Evolutionary conservation across 2,113 vertebrate species (phyloP), one percentile per base, ranked within the genome.

Genomic region (Dromaius novaehollandiae): DNA sequence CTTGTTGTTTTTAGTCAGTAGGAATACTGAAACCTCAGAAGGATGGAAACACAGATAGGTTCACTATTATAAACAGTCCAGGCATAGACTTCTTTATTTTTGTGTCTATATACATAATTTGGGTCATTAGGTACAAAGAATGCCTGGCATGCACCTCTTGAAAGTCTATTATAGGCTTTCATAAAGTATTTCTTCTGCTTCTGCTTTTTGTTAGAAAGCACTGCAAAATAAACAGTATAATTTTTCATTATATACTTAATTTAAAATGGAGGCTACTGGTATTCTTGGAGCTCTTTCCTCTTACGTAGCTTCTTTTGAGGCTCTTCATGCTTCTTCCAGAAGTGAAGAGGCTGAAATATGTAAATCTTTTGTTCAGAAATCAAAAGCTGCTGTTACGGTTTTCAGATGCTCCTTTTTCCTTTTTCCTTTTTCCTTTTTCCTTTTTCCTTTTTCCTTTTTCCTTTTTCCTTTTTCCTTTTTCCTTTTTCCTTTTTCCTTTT

Each of bases 21-120:
- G 69, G 44, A 93, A 18, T 66, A 66, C 64, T 95, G 89, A 71
- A 90, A 90, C 48, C 73, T 88, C 64, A 95, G 81, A 79, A 68
- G 22, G 70, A 78, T 48, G 55, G 76, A 81, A 79, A 36, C 68
- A 66, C 26, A 50, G 5, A 26, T 77, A 78, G 69, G 70, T 93
- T 74, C 51, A 38, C 82, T 89, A n/a, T 91, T 94, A 75, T 3
- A 36, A 81, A 61, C 7, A 79, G 42, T 26, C 48, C 40, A 91
- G 68, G 16, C 19, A 48, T 13, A 58, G 34, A 16, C 40, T 32
- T 46, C 63, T 4, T 69, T 84, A 26, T 42, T 82, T 84, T 63
- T 16, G 7, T 2, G 6, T 42, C 22, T 11, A 3, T 51, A 4
- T 83, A 21, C 4, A 13, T 85, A 78, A 50, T 38, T 24, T 82